These are phyloP conservation scores for Nothobranchius furzeri DNA, from an alignment of 2,113 vertebrate species.

Conservation along the genomic window DNA sequence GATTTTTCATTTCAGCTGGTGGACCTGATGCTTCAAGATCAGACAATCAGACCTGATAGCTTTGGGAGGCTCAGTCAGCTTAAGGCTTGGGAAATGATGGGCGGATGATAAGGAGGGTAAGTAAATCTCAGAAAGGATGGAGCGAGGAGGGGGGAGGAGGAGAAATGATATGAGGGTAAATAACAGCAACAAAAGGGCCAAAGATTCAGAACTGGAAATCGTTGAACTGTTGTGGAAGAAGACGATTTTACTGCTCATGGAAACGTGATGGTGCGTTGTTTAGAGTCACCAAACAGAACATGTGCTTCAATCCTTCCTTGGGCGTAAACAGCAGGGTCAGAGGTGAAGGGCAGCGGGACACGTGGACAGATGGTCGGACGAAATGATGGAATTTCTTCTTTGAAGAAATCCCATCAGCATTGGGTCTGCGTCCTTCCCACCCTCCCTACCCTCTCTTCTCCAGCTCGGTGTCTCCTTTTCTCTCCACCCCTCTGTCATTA, in stretches of 20 bases:
- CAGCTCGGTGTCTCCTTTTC: conserved; percentile 44
- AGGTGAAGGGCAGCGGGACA: conserved; percentile 66
- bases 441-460: conserved; percentile 32
- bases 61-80: conserved; percentile 73
- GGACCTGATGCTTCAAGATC: conserved; percentile 63
- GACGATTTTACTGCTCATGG: conserved; percentile 41
- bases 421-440: conserved; percentile 74
- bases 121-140: conserved; percentile 48
- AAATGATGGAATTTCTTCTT: conserved; percentile 43
- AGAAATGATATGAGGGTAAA: conserved; percentile 58
- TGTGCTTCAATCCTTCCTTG: conserved; percentile 23
- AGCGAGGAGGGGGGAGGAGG: conserved; percentile 21
- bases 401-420: conserved; percentile 54
- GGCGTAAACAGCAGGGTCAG: conserved; percentile 50
- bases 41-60: conserved; percentile 73
- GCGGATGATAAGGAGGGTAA: conserved; percentile 64
- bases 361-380: conserved; percentile 53
- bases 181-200: conserved; percentile 60
- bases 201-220: conserved; percentile 55
- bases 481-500: conserved; percentile 82
- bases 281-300: conserved; percentile 49
- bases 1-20: conserved; percentile 69
- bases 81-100: conserved; percentile 66
- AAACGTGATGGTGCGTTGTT: conserved; percentile 37
- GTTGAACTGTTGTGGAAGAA: conserved; percentile 36